A percentile compares a stretch with the other conserved stretches of the same genome.
phyloP scores from a whole-genome alignment of 2,888 invertebrate genomes.

The Gibbula magus region DNA sequence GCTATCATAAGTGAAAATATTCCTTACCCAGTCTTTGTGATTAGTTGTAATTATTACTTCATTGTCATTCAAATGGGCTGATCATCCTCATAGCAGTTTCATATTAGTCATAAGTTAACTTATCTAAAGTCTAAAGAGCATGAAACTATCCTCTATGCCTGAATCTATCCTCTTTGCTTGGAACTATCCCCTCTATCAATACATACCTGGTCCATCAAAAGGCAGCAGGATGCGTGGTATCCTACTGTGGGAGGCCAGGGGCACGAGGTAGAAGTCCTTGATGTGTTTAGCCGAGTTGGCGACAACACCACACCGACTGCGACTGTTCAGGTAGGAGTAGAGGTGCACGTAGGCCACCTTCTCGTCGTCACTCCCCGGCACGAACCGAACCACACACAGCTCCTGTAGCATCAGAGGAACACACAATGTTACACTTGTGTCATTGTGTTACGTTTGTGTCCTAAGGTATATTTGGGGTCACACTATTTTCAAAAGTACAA shows the following conservation, averaged over 20 bases:
- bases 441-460: no score
- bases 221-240: conserved; percentile 79
- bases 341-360: conserved; percentile 89
- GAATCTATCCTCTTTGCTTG: no score
- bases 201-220: conserved; percentile 82
- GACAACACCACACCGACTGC: conserved; percentile 85
- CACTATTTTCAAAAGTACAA: background rate
- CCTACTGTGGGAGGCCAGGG: conserved; percentile 84
- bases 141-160: no score
- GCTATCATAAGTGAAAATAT: no score
- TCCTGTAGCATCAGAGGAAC: conserved; percentile 77
- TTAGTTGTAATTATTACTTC: no score
- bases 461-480: no score
- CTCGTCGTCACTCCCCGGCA: conserved; percentile 85
- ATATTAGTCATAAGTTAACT: no score
- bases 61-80: no score
- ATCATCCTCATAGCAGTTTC: no score
- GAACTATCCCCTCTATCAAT: background rate
- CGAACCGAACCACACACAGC: conserved; percentile 87
- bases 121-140: no score
- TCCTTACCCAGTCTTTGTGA: no score
- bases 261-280: conserved; percentile 95
- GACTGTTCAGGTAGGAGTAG: conserved; percentile 90
- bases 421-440: background rate
- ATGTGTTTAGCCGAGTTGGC: conserved; percentile 84